Base-by-base conservation (phyloP, 2,888 invertebrate species). In the Campopleginae sp. region DNA sequence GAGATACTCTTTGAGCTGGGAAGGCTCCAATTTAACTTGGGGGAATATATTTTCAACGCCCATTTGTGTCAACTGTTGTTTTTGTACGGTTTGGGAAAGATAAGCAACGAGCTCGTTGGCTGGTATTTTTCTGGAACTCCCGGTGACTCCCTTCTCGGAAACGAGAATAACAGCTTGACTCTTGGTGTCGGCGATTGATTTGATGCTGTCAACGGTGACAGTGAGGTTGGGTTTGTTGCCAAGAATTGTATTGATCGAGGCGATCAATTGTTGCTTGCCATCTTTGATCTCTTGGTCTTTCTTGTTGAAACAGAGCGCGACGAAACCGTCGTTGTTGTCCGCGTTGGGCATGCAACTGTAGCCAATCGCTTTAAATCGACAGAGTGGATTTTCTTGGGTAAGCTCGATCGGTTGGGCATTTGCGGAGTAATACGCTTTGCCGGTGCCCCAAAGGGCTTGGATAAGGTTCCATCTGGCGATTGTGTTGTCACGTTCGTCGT, bases 391-490 rank as follows among this genome's bases (percentile, higher is more conserved):
- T 90, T 98, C 97, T 79, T 97, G 96, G 70, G 96, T 97, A 87
- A 98, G 96, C 79, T 97, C 97, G 7, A 98, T 95, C 0, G 98
- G 96, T 1, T 96, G 96, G 7, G 96, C 96, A 88, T 95, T 96
- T 75, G 96, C 95, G 48, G 96, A 96, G 93, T 97, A 98, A 92
- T 96, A 98, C 0, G 97, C 96, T 93, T 97, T 96, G 4, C 98
- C 98, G 17, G 96, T 96, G 23, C 98, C 98, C 97, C 97, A 97
- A 86, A 97, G 96, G 0, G 98, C 97, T 94, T 99, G 99, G 71
- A 99, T 94, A 90, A 98, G 96, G 94, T 99, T 99, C 97, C 98
- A 98, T 92, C 98, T 97, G 2, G 98, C 98, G 44, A 99, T 95
- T 42, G 98, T 97, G 83, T 97, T 96, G 93, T 99, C 99, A 48